phyloP scores from a whole-genome alignment of 2,888 invertebrate species.

The Aleiodes alternator region DNA sequence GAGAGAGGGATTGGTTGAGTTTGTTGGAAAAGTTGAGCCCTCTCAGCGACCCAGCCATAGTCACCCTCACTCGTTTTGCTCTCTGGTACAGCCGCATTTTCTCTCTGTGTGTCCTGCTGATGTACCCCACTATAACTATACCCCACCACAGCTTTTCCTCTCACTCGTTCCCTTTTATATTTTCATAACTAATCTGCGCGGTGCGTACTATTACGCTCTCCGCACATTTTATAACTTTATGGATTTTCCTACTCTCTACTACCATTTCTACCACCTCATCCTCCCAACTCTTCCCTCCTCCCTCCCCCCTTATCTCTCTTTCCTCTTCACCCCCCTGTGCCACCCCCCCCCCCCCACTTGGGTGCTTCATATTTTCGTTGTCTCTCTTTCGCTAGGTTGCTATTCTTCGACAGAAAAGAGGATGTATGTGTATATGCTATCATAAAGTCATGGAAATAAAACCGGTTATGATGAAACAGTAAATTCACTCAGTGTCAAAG shows the following conservation, averaged over 20 bases:
- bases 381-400: constrained; percentile 54
- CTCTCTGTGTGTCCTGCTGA: constrained; percentile 65
- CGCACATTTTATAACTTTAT: constrained; percentile 83
- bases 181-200: constrained; percentile 72
- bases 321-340: background rate
- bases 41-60: constrained; percentile 64
- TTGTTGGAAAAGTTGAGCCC: constrained; percentile 67
- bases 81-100: constrained; percentile 42
- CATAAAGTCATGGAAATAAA: constrained; percentile 63
- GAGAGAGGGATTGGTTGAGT: constrained; percentile 53
- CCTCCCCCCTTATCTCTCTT: constrained; percentile 43
- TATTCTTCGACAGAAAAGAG: constrained; percentile 53
- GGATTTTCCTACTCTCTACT: constrained; percentile 79
- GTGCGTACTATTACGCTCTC: constrained; percentile 71
- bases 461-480: constrained; percentile 39
- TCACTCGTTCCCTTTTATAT: constrained; percentile 68
- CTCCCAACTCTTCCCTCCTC: constrained; percentile 53
- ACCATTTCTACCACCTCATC: constrained; percentile 54
- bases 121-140: constrained; percentile 56
- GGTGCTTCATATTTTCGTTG: constrained; percentile 39
- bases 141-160: constrained; percentile 41
- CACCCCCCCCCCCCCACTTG: constrained; percentile 38
- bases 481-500: background rate
- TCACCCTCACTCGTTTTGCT: constrained; percentile 57
- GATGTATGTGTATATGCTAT: constrained; percentile 53